Conservation (phyloP, 2,797 vertebrate species). For the Hippopotamyrus pictus region DNA sequence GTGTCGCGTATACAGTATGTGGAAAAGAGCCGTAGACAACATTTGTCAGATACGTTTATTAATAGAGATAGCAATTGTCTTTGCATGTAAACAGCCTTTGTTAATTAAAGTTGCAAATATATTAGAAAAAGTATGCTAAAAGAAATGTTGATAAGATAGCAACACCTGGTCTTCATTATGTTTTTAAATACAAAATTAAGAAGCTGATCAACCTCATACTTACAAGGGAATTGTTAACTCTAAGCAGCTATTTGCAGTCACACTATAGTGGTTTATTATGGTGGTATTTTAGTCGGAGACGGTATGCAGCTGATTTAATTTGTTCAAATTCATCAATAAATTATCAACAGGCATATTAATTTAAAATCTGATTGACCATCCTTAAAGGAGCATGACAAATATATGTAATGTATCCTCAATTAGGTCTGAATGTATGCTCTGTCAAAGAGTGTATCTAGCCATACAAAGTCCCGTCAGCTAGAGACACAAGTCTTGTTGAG, state of each 20-base stretch:
- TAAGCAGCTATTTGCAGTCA: background rate
- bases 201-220: background rate
- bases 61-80: background rate
- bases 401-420: background rate
- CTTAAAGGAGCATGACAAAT: background rate
- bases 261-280: background rate
- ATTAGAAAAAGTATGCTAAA: background rate
- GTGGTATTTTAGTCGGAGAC: background rate
- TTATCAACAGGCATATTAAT: background rate
- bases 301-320: background rate
- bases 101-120: background rate
- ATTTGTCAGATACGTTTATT: background rate
- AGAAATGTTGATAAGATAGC: background rate
- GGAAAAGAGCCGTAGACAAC: background rate
- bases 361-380: background rate
- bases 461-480: background rate
- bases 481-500: background rate
- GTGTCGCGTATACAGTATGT: background rate
- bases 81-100: background rate
- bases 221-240: background rate
- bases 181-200: background rate
- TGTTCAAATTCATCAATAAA: background rate
- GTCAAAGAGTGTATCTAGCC: background rate
- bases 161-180: background rate
- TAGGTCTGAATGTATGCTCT: background rate